A percentile compares a stretch with the other conserved stretches of the same genome.
Evolutionary conservation across 2,888 invertebrate genomes (phyloP).

Genomic region (Limnephilus auricula): DNA sequence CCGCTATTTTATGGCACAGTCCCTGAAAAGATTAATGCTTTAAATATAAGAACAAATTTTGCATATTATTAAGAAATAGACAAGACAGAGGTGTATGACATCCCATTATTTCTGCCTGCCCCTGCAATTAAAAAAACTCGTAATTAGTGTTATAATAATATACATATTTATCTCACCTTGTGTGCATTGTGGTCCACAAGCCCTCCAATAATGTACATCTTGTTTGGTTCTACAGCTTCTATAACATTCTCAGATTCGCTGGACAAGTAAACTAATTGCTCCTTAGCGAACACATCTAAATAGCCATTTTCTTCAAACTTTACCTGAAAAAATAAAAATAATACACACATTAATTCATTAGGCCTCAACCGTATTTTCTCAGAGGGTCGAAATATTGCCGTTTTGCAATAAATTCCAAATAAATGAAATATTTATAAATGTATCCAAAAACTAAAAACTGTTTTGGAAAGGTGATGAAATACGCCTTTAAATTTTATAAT

Average conservation of each 20-base stretch:
- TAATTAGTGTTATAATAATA: background rate
- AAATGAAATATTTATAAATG: too few species aligned
- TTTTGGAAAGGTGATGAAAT: too few species aligned
- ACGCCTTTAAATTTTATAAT: too few species aligned
- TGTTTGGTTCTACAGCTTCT: conserved; percentile 83
- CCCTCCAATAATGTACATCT: conserved; percentile 96
- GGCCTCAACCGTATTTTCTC: too few species aligned
- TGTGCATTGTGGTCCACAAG: conserved; percentile 98
- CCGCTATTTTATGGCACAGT: conserved; percentile 89
- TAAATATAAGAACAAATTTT: background rate
- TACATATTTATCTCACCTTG: conserved; percentile 80
- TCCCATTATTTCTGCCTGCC: background rate
- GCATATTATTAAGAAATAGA: background rate
- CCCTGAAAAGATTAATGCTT: conserved; percentile 78
- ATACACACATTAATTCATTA: too few species aligned
- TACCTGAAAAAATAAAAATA: conserved; percentile 76
- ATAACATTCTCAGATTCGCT: conserved; percentile 96
- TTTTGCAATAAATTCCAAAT: too few species aligned
- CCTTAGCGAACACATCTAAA: conserved; percentile 84
- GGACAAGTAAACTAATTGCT: conserved; percentile 91
- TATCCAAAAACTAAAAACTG: too few species aligned
- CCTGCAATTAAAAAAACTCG: background rate
- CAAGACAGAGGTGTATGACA: background rate
- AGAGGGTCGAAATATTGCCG: too few species aligned
- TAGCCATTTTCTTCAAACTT: conserved; percentile 84